A percentile compares a stretch with the other conserved stretches of the same genome.
These are phyloP conservation scores for Diachasma alloeum DNA, from an alignment of 1,140 invertebrate species.

Conservation along the genomic window DNA sequence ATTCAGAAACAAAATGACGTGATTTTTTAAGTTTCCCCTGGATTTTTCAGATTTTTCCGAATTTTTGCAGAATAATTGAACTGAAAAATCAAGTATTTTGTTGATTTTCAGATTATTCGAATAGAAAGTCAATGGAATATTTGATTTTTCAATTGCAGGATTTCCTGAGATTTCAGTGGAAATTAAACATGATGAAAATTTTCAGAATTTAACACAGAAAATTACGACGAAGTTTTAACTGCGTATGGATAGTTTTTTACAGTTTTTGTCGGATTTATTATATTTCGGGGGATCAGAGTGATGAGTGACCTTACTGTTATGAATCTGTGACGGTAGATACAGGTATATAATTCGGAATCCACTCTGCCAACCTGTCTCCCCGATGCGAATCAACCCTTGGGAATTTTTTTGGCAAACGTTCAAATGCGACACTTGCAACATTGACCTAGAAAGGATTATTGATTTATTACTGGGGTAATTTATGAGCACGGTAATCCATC, in stretches of 20 bases:
- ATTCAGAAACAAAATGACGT: too few relatives aligned
- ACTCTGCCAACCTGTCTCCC: not conserved
- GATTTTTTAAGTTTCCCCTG: too few relatives aligned
- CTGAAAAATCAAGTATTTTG: too few relatives aligned
- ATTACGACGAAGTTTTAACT: too few relatives aligned
- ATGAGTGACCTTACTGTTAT: not conserved
- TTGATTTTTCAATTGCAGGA: too few relatives aligned
- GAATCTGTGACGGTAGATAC: not conserved
- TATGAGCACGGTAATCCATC: not conserved
- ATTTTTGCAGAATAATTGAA: too few relatives aligned
- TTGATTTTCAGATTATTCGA: too few relatives aligned
- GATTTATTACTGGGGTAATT: not conserved
- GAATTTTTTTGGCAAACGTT: slow-evolving; percentile 4
- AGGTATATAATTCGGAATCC: not conserved
- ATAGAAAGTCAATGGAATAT: too few relatives aligned
- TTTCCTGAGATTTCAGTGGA: too few relatives aligned
- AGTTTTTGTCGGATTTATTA: not conserved
- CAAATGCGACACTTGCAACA: not conserved
- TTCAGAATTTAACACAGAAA: too few relatives aligned
- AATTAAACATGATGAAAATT: too few relatives aligned
- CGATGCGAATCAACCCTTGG: not conserved
- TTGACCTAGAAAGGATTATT: not conserved
- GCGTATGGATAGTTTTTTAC: not conserved
- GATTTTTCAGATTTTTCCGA: too few relatives aligned
- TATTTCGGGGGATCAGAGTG: not conserved